Evolutionary conservation across 2,888 invertebrate species (phyloP), one percentile per base, ranked within the genome.

Genomic region (Brenthis ino): DNA sequence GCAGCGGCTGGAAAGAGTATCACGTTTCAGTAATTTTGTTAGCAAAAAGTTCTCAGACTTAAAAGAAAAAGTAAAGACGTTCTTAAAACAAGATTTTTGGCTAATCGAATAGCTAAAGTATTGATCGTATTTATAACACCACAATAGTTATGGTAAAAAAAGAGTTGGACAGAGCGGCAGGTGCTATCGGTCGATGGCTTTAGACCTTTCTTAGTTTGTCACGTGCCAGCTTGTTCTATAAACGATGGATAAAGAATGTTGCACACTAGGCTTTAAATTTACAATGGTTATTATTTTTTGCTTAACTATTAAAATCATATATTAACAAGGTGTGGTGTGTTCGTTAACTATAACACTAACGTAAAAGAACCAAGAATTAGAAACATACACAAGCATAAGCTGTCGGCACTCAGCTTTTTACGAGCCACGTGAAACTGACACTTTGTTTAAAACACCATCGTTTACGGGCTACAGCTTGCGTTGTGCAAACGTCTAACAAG

Each of bases 151-250:
- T 14, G 16, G 51, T 33, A 70, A 64, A 66, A 70, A 65, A 71
- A 65, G 43, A 64, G 53, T 71, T 71, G 51, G 60, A 28, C 24
- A 28, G 57, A 48, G n/a, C 50, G 77, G 86, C 91, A 91, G 91
- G 86, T 91, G 91, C 68, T 76, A 70, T 72, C 79, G 91, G 87
- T 88, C 91, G 82, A 79, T 82, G 90, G 85, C 91, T 82, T 87
- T 84, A 84, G 91, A 91, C 91, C 91, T 91, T 90, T 91, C 80
- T 70, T 54, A 65, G 81, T 80, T 72, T 83, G 85, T 86, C 89
- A 86, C 86, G 88, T 86, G 88, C 83, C 78, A 77, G 58, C 65
- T 70, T 72, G 72, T 69, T 61, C 74, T 77, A 78, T 74, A 80
- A 82, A 82, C 82, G 82, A 81, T 53, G 73, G 58, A 20, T 55